Percentiles rank a stretch among this genome's conserved stretches.
These are phyloP conservation scores for Orestias chungarensis DNA, from an alignment of 2,797 vertebrate species.

Conservation along the genomic window DNA sequence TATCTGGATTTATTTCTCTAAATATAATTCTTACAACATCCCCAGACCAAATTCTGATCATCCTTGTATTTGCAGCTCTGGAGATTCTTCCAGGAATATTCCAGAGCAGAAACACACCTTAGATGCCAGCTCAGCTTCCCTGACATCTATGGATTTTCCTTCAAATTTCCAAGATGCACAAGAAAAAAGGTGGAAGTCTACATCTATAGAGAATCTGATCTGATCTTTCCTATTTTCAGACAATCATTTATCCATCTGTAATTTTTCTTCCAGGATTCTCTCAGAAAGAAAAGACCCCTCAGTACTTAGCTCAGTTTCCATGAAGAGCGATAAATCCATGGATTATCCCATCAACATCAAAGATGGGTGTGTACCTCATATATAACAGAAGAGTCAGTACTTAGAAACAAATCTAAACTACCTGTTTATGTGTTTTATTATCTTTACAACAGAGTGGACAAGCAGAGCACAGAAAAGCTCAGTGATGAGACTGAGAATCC, in stretches of 20 bases:
- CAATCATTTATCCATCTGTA: not conserved
- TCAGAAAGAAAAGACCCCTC: not conserved
- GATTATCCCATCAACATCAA: constrained; percentile 1
- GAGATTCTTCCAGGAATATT: not conserved
- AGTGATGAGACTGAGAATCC: not conserved
- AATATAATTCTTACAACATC: not conserved
- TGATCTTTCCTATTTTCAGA: not conserved
- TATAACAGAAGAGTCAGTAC: not conserved
- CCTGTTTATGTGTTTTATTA: not conserved
- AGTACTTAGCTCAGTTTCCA: not conserved
- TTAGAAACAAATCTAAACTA: not conserved
- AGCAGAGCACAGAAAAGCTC: not conserved
- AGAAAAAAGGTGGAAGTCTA: not conserved
- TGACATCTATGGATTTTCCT: not conserved
- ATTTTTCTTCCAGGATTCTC: not conserved
- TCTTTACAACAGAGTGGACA: not conserved
- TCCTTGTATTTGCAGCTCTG: not conserved
- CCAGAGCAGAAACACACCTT: not conserved
- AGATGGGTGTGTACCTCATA: not conserved
- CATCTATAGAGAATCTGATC: not conserved
- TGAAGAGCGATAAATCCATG: not conserved
- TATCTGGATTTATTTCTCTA: not conserved
- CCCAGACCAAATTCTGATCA: not conserved
- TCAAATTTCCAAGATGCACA: not conserved
- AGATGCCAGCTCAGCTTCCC: not conserved